These are phyloP conservation scores for Anoplophora glabripennis DNA, from an alignment of 1,140 invertebrate species.

Conservation along the genomic window DNA sequence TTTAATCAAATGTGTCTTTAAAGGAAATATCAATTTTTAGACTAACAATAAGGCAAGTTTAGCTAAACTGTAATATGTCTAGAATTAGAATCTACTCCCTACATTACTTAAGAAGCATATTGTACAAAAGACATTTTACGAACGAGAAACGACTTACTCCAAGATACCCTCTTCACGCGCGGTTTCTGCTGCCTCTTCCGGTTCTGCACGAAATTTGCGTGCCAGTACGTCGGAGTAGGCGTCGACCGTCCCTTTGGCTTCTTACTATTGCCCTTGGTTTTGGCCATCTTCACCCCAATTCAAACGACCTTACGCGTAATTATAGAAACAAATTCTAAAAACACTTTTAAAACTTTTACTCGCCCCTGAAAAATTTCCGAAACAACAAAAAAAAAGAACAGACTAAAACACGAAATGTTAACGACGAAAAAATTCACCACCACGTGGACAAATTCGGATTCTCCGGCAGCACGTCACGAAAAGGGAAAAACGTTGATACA, in stretches of 20 bases:
- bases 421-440: slow-evolving; percentile 2
- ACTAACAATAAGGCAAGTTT: no score
- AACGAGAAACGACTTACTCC: slow-evolving; percentile 26
- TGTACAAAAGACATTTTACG: background rate
- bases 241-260: slow-evolving; percentile 8
- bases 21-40: no score
- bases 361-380: no score
- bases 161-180: slow-evolving; percentile 31
- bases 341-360: background rate
- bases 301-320: background rate
- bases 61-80: no score
- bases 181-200: slow-evolving; percentile 18
- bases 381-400: slow-evolving; percentile 3
- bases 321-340: background rate
- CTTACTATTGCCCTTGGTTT: slow-evolving; percentile 16
- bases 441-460: slow-evolving; percentile 7
- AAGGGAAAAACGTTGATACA: background rate
- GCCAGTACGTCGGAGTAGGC: background rate
- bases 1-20: no score
- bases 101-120: no score
- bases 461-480: background rate
- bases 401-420: background rate
- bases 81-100: no score
- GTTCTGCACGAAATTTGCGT: background rate
- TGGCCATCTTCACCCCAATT: slow-evolving; percentile 23